Conservation (phyloP, 2,888 invertebrate genomes). For the Monochamus alternatus region DNA sequence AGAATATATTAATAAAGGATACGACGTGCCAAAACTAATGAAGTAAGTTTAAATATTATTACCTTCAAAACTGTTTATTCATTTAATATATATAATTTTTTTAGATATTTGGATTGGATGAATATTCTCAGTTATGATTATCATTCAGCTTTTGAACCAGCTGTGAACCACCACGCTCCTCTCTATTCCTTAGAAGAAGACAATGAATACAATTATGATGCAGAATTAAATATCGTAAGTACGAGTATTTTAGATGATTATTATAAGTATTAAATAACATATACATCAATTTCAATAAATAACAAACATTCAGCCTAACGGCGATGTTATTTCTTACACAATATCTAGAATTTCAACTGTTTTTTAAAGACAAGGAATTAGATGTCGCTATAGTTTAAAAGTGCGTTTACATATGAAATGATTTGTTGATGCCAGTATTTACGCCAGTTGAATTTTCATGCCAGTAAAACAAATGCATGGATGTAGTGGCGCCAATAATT, state of each 20-base stretch:
- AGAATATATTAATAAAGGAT: slow-evolving; percentile 94
- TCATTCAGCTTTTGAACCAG: slow-evolving; percentile 92
- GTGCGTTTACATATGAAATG: too few species aligned
- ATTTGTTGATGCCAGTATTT: too few species aligned
- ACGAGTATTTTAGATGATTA: background rate
- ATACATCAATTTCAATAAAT: too few species aligned
- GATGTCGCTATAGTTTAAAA: too few species aligned
- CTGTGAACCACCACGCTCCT: slow-evolving; percentile 93
- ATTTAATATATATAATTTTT: slow-evolving; percentile 37
- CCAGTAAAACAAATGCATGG: too few species aligned
- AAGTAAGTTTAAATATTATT: slow-evolving; percentile 73
- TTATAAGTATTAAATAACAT: too few species aligned
- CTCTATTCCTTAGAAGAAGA: slow-evolving; percentile 87
- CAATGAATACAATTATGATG: slow-evolving; percentile 90
- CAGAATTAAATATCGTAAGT: slow-evolving; percentile 91
- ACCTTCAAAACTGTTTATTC: background rate
- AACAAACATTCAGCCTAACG: too few species aligned
- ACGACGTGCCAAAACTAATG: slow-evolving; percentile 89
- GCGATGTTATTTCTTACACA: too few species aligned
- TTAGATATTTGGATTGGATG: slow-evolving; percentile 91
- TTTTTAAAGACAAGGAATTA: too few species aligned
- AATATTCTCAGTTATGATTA: slow-evolving; percentile 94
- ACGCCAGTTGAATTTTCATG: too few species aligned
- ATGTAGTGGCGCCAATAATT: too few species aligned
- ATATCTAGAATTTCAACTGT: too few species aligned